Evolutionary conservation across 2,113 vertebrate genomes (phyloP), one percentile per base, ranked within the genome.

Genomic region (Centrocercus urophasianus): DNA sequence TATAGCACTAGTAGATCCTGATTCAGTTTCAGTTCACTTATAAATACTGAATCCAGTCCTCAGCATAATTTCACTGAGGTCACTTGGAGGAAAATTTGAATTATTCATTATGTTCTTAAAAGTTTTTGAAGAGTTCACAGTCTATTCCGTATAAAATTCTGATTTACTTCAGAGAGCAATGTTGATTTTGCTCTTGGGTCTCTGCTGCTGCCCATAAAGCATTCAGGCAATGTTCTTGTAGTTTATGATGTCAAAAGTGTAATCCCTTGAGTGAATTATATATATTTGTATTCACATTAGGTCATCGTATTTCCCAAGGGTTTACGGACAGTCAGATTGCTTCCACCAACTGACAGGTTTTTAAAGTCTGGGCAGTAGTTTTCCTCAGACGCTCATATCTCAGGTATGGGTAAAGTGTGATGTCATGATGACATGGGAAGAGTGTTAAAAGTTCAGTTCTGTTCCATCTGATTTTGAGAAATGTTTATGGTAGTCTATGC

Each of bases 41-140:
- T 1, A 59, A 82, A 76, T 4, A 2, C 27, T 78, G 63, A 90
- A 69, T 86, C 34, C 66, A 81, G 42, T 10, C 47, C 38, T 28
- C 43, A 88, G 27, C 85, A 89, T 78, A 34, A 72, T 69, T 93
- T 66, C 61, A 69, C 70, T 82, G 77, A 75, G 70, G 66, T 89
- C 81, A 85, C 81, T 92, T 84, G 77, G 71, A 61, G 78, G 42
- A 82, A 91, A 90, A 92, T 38, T 61, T 93, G 60, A 93, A 93
- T 92, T 93, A 95, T 93, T 96, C 86, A 93, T 96, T 57, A 28
- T 86, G 81, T 54, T 95, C 89, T 93, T 45, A 45, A 88, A 86
- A 60, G 52, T 82, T 96, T 96, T 93, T 79, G 30, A 78, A 64
- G 70, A 92, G 32, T 93, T 93, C 72, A 56, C 30, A 76, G 56